phyloP scores from a whole-genome alignment of 23 tunicate species.

The Styela clava region DNA sequence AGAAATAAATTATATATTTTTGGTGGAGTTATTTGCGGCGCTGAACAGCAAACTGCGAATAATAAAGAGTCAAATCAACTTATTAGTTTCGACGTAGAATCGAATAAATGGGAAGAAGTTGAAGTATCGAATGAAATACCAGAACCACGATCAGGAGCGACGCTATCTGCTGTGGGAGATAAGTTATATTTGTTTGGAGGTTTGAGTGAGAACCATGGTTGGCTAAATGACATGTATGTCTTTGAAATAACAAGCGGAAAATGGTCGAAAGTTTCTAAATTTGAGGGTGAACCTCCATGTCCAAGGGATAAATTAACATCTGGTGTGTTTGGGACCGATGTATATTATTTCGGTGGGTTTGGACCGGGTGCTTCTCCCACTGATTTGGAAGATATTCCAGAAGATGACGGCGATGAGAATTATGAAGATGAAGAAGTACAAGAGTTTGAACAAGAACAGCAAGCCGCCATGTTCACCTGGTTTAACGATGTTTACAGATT shows the following conservation, averaged over 20 bases:
- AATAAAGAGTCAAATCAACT: conserved; percentile 54
- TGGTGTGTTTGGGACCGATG: conserved; percentile 31
- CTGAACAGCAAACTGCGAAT: neutral
- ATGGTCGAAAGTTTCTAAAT: conserved; percentile 44
- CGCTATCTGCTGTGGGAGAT: conserved; percentile 45
- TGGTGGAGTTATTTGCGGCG: conserved; percentile 51
- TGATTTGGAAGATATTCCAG: conserved; percentile 17
- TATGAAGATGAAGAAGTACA: conserved; percentile 73
- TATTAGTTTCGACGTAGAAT: conserved; percentile 30
- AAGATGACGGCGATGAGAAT: conserved; percentile 64
- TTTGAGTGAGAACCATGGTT: conserved; percentile 58
- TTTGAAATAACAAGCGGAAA: conserved; percentile 32
- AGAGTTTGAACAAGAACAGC: conserved; percentile 47
- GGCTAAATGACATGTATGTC: conserved; percentile 62
- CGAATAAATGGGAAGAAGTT: conserved; percentile 43
- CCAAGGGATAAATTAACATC: conserved; percentile 60
- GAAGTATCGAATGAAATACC: conserved; percentile 15
- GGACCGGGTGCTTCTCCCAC: conserved; percentile 51
- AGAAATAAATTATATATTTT: conserved; percentile 43
- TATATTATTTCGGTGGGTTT: conserved; percentile 76
- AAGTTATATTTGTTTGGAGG: conserved; percentile 78
- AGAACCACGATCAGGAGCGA: conserved; percentile 66
- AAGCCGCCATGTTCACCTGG: conserved; percentile 79
- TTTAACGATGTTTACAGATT: conserved; percentile 43
- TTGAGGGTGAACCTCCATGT: conserved; percentile 28